Base-by-base conservation (phyloP, 2,797 vertebrate species). In the Schizothorax lantsangensis region DNA sequence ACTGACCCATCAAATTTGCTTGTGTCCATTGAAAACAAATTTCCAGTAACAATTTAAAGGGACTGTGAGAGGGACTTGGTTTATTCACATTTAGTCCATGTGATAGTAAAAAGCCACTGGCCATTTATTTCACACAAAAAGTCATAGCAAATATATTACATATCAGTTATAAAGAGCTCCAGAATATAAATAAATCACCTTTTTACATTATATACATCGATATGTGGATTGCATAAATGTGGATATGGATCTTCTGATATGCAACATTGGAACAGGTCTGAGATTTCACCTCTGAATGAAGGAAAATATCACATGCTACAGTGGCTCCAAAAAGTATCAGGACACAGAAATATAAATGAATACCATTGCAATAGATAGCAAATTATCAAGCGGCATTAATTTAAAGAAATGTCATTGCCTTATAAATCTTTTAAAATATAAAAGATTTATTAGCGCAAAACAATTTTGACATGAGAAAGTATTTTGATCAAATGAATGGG, bases 161-260 rank as follows among this genome's bases (percentile, higher is more conserved):
- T 84, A 87, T 88, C 62, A 86, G 87, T 52, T 89, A 88, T 59
- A 89, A 90, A 89, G 87, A 88, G 81, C 19, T 80, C 33, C 40
- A 88, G 82, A 81, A 88, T 87, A 75, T 72, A 80, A 89, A 86
- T 86, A 85, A 66, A 66, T 72, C 15, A 36, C 78, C 93, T 89
- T 86, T 85, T 47, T 91, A 92, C 91, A 92, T 59, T 90, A 93
- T 94, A 91, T 94, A 93, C 93, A 94, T 72, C 6, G 71, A 74
- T 74, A 85, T 68, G 69, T 84, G 87, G 45, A 45, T 49, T 59
- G 59, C 86, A 86, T 86, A 83, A 79, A 68, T 30, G 62, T 85
- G 84, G 30, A 78, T 86, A 38, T 75, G 73, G 73, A 57, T 81
- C 40, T 74, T 81, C 49, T 74, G 54, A 86, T 64, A 84, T 81